Evolutionary conservation across 2,797 vertebrate species (phyloP).

Genomic region (Macropus fuliginosus): DNA sequence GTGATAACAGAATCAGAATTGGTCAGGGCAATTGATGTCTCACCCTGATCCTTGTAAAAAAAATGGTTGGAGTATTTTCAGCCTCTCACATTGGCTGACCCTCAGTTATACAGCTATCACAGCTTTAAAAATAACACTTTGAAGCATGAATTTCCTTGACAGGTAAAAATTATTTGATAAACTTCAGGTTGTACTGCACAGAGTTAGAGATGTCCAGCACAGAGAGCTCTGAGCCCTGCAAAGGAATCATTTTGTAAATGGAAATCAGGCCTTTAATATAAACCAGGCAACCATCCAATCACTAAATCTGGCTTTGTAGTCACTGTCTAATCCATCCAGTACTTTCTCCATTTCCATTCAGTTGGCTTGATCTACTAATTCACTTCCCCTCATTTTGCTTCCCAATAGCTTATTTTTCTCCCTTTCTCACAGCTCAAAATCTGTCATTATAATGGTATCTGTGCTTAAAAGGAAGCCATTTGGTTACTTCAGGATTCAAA

Average conservation of each 20-base stretch:
- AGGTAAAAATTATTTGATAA: slow-evolving; percentile 69
- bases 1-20: slow-evolving; percentile 63
- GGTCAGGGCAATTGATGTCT: slow-evolving; percentile 46
- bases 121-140: slow-evolving; percentile 65
- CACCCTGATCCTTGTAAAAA: slow-evolving; percentile 58
- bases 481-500: slow-evolving; percentile 58
- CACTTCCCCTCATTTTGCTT: slow-evolving; percentile 57
- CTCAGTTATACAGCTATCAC: slow-evolving; percentile 63
- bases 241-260: slow-evolving; percentile 67
- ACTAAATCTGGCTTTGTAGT: slow-evolving; percentile 61
- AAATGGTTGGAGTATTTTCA: slow-evolving; percentile 68
- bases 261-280: slow-evolving; percentile 75
- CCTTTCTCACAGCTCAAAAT: slow-evolving; percentile 62
- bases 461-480: slow-evolving; percentile 61
- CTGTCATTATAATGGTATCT: slow-evolving; percentile 54
- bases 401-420: slow-evolving; percentile 37
- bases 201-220: slow-evolving; percentile 55
- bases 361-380: slow-evolving; percentile 66
- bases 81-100: slow-evolving; percentile 68
- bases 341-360: slow-evolving; percentile 73
- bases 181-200: slow-evolving; percentile 55
- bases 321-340: slow-evolving; percentile 62
- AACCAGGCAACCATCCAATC: slow-evolving; percentile 70
- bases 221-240: slow-evolving; percentile 62
- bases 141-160: slow-evolving; percentile 73